Base-by-base conservation (phyloP, 2,797 vertebrate species). In the Xenopus petersii region DNA sequence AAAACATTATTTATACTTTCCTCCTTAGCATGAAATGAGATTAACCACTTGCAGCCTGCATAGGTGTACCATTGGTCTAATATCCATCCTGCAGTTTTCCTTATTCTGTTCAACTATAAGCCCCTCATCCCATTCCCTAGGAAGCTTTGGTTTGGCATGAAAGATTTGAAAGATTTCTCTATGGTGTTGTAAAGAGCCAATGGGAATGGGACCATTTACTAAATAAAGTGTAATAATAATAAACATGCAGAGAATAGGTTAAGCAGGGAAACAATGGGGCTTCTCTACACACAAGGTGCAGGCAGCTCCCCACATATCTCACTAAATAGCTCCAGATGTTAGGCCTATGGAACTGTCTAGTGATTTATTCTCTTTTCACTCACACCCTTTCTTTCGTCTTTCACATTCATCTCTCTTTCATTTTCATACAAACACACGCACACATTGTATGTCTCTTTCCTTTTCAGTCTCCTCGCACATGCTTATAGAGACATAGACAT, bases 261-360 rank as follows among this genome's bases (percentile, higher is more conserved):
- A 79, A 73, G 65, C 21, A 59, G 33, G 26, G 24, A 51, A 73
- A 60, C 71, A 69, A 79, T 73, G 46, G 36, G 24, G 26, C 48
- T 73, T 30, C 62, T 79, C 54, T 55, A 55, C 13, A 56, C 51
- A 64, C 54, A 74, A 59, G 60, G 66, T 70, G 71, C 59, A 74
- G 54, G 71, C 61, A 59, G 54, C n/a, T 9, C 62, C 66, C 61
- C 51, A 66, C 13, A 73, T 24, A 69, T 70, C 71, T 70, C 47
- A 64, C 64, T 73, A 79, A 79, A 62, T 60, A 70, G 66, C 76
- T 69, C 71, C 76, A 79, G 66, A 79, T 79, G 71, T 73, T 70
- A 73, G 54, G 51, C 66, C 65, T 36, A 59, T 73, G 65, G 75
- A 79, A 21, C 76, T 69, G 71, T 64, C 60, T 70, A 65, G 55